Evolutionary conservation across 37 sponge, comb jelly and placozoan genomes (phyloP), one percentile per base, ranked within the genome.

Genomic region (Hormiphora californensis): DNA sequence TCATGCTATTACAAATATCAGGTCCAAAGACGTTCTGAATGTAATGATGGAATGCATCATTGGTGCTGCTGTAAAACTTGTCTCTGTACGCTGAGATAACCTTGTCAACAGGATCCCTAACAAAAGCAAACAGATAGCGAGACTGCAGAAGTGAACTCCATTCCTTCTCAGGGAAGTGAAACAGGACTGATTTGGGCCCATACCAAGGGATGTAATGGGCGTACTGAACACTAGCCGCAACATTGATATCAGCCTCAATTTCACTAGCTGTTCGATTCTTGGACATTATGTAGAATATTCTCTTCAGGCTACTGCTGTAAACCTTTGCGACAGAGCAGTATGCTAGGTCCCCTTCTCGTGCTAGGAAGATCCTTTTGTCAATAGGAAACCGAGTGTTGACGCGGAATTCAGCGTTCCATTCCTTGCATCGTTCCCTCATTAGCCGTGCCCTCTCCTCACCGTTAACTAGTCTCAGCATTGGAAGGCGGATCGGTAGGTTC

Each of bases 21-120:
- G 21, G 11, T 3, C 37, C 67, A 5, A 28, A 36, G 21, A 38
- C 4, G 30, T 65, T 4, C 28, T 38, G 32, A 38, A 65, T 36
- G 37, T 65, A 65, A 15, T 30, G 3, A 34, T 65, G 67, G 37
- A 65, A 65, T 65, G 3, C 35, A 19, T 65, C 67, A 17, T 65
- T 19, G 17, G 37, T 65, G 11, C 35, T 30, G 35, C 67, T 33
- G 37, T 28, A 65, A 28, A 65, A 65, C 37, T 65, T 65, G 37
- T 65, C 67, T 19, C 67, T 65, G 67, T 65, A 65, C 28, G 67
- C 67, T 19, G 67, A 65, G 4, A 65, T 65, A 15, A 28, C 67
- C 28, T 65, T 65, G 5, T 28, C 1, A 19, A 65, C 9, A 28
- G 67, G 67, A 32, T 65, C 67, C 28, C 67, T 30, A 1, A 65